Conservation (phyloP, 2,888 invertebrate genomes). For the Sphecodes monilicornis region DNA sequence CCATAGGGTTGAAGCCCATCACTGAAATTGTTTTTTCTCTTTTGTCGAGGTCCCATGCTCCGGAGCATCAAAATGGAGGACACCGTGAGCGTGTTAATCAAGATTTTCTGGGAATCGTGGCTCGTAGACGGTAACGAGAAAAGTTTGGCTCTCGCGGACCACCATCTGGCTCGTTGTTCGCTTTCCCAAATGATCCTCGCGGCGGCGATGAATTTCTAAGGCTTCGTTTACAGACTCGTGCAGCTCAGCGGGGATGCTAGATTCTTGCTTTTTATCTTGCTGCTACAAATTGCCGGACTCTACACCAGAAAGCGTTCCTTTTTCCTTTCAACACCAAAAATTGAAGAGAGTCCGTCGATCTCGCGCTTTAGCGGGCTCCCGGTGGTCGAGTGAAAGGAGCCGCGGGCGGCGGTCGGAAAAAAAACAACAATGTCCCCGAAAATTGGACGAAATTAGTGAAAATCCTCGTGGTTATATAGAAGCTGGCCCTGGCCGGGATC, state of each 20-base stretch:
- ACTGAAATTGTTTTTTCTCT: background rate
- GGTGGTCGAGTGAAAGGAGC: constrained; percentile 45
- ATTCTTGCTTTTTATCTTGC: constrained; percentile 17
- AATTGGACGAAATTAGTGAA: constrained; percentile 78
- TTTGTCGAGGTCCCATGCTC: background rate
- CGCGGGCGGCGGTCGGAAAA: constrained; percentile 37
- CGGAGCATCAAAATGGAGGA: background rate
- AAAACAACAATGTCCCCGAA: constrained; percentile 73
- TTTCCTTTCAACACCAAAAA: constrained; percentile 5
- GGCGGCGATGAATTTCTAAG: constrained; percentile 14
- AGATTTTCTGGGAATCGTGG: constrained; percentile 31
- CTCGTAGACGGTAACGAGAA: constrained; percentile 21
- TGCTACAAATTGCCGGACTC: constrained; percentile 48
- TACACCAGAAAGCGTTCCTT: constrained; percentile 48
- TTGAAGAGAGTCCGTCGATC: constrained; percentile 11
- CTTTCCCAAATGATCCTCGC: constrained; percentile 30
- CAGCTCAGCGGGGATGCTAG: constrained; percentile 32
- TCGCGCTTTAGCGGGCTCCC: background rate
- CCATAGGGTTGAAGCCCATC: background rate
- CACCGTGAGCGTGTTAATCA: constrained; percentile 17
- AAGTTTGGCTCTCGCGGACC: background rate
- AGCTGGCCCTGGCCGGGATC: constrained; percentile 55
- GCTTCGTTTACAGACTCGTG: constrained; percentile 20
- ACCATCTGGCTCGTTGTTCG: constrained; percentile 35
- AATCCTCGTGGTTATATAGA: constrained; percentile 69